Conservation (phyloP, 1,140 invertebrate genomes). For the Microplitis mediator region DNA sequence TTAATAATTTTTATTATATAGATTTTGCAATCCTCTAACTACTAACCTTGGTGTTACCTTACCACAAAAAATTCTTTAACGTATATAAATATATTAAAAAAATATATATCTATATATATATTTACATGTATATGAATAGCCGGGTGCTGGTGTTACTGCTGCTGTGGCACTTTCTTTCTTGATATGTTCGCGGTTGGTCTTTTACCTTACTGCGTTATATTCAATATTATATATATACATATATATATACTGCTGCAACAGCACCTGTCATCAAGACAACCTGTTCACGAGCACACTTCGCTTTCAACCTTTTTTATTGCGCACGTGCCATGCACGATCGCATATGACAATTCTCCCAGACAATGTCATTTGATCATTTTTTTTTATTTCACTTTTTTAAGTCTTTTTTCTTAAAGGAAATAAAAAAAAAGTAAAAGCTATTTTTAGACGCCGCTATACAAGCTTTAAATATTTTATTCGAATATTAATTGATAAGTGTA, state of each 20-base stretch:
- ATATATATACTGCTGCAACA: slow-evolving; percentile 10
- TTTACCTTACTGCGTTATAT: not conserved
- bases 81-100: not conserved
- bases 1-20: not conserved
- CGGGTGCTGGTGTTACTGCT: slow-evolving; percentile 11
- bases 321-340: slow-evolving; percentile 25
- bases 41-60: too few relatives aligned
- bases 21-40: not conserved
- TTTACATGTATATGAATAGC: not conserved
- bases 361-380: slow-evolving; percentile 5
- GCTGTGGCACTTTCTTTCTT: slow-evolving; percentile 19
- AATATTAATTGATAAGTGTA: too few relatives aligned
- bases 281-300: slow-evolving; percentile 15
- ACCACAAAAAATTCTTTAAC: not conserved
- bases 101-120: not conserved
- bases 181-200: slow-evolving; percentile 14
- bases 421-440: too few relatives aligned
- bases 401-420: too few relatives aligned
- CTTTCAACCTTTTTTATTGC: slow-evolving; percentile 30
- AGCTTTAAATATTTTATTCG: too few relatives aligned
- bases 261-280: slow-evolving; percentile 27
- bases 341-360: slow-evolving; percentile 14
- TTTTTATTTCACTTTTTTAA: not conserved
- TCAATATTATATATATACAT: too few relatives aligned
- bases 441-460: too few relatives aligned